A percentile compares a stretch with the other conserved stretches of the same genome.
These are phyloP conservation scores for Pseudochaenichthys georgianus DNA, from an alignment of 2,797 vertebrate species.

Conservation along the genomic window DNA sequence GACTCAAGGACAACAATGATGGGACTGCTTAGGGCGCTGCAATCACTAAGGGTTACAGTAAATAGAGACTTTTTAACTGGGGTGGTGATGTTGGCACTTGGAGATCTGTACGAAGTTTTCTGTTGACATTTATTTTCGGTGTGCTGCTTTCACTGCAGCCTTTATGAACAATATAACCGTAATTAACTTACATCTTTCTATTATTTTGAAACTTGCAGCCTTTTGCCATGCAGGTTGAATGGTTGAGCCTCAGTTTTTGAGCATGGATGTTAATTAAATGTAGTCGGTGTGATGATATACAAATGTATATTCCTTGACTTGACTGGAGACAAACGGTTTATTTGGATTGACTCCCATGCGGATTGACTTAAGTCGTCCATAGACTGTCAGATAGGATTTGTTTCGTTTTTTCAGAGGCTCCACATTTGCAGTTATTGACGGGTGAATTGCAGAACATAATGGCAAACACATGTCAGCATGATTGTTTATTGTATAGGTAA, in stretches of 20 bases:
- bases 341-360: constrained; percentile 4
- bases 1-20: constrained; percentile 3
- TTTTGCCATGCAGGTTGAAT: constrained; percentile 6
- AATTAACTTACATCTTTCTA: not conserved
- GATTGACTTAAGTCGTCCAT: not conserved
- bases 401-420: constrained; percentile 4
- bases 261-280: constrained; percentile 23
- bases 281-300: constrained; percentile 7
- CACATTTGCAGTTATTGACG: not conserved
- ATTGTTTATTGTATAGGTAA: constrained; percentile 5
- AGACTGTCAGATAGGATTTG: constrained; percentile 13
- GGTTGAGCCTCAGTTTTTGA: constrained; percentile 12
- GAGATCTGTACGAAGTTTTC: not conserved
- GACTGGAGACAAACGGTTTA: constrained; percentile 17
- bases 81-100: not conserved
- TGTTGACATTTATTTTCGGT: not conserved
- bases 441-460: not conserved
- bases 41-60: not conserved
- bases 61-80: not conserved
- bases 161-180: not conserved
- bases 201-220: not conserved
- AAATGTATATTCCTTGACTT: constrained; percentile 6
- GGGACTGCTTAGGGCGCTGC: not conserved
- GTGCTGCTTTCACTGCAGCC: not conserved
- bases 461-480: constrained; percentile 4